phyloP scores from a whole-genome alignment of 1,140 invertebrate genomes.

The Meloidogyne floridensis region DNA sequence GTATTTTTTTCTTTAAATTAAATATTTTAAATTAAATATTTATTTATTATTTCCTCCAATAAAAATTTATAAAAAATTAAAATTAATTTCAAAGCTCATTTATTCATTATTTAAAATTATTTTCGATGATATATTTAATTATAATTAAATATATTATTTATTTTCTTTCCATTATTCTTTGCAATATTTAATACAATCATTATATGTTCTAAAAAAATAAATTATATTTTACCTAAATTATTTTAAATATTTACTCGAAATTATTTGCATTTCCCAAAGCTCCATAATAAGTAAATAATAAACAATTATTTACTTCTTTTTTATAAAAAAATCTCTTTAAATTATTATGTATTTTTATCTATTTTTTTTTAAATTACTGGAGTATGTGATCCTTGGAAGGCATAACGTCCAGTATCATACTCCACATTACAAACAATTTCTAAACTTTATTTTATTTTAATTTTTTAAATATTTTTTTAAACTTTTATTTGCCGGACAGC shows the following conservation, averaged over 20 bases:
- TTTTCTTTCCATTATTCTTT: slow-evolving; percentile 11
- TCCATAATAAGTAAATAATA: slow-evolving; percentile 65
- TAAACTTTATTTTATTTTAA: slow-evolving; percentile 28
- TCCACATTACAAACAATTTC: slow-evolving; percentile 55
- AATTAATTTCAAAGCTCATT: not conserved
- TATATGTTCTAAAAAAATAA: slow-evolving; percentile 48
- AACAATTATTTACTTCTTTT: slow-evolving; percentile 55
- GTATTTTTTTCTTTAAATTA: too few species aligned
- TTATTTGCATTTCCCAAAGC: slow-evolving; percentile 61
- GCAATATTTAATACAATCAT: slow-evolving; percentile 73
- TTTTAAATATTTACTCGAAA: slow-evolving; percentile 43
- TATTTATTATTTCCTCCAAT: too few species aligned
- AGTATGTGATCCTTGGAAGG: slow-evolving; percentile 51
- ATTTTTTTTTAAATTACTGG: slow-evolving; percentile 46
- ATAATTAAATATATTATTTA: not conserved
- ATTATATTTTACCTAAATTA: not conserved
- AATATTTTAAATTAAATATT: too few species aligned
- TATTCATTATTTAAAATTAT: not conserved
- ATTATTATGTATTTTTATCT: not conserved
- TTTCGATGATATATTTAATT: too few species aligned
- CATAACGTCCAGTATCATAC: slow-evolving; percentile 62
- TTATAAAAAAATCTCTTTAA: slow-evolving; percentile 55
- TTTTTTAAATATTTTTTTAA: slow-evolving; percentile 19
- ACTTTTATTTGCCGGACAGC: slow-evolving; percentile 61
- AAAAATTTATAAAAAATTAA: too few species aligned